A percentile compares a stretch with the other conserved stretches of the same genome.
phyloP scores from a whole-genome alignment of 1,140 invertebrate genomes.

The Dryas iulia region DNA sequence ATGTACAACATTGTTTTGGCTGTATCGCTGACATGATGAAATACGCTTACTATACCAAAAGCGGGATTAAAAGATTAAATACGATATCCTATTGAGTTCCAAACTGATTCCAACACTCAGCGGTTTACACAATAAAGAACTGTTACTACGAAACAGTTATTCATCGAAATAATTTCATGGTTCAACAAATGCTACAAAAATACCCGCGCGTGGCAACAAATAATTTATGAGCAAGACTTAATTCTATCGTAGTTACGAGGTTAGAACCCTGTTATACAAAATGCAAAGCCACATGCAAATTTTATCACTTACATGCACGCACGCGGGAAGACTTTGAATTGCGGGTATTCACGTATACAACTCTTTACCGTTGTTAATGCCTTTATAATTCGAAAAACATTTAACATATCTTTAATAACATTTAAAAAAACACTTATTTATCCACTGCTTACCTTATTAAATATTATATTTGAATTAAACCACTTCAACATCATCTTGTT shows the following conservation, averaged over 20 bases:
- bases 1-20: too few relatives aligned
- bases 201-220: not conserved
- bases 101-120: not conserved
- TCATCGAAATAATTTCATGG: not conserved
- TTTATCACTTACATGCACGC: slow-evolving; percentile 30
- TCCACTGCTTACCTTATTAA: slow-evolving; percentile 53
- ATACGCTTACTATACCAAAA: not conserved
- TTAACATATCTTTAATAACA: too few relatives aligned
- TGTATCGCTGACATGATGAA: too few relatives aligned
- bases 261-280: slow-evolving; percentile 28
- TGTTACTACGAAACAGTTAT: not conserved
- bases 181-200: not conserved
- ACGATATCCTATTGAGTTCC: not conserved
- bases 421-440: not conserved
- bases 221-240: not conserved
- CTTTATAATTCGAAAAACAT: not conserved
- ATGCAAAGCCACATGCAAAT: slow-evolving; percentile 36
- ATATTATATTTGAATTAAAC: slow-evolving; percentile 52
- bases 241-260: slow-evolving; percentile 15
- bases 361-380: slow-evolving; percentile 1
- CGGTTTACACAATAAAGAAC: not conserved
- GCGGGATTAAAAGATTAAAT: not conserved
- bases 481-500: slow-evolving; percentile 56
- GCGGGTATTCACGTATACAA: slow-evolving; percentile 8
- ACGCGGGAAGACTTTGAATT: slow-evolving; percentile 17